Conservation (phyloP, 2,113 vertebrate genomes). For the Mola mola region DNA sequence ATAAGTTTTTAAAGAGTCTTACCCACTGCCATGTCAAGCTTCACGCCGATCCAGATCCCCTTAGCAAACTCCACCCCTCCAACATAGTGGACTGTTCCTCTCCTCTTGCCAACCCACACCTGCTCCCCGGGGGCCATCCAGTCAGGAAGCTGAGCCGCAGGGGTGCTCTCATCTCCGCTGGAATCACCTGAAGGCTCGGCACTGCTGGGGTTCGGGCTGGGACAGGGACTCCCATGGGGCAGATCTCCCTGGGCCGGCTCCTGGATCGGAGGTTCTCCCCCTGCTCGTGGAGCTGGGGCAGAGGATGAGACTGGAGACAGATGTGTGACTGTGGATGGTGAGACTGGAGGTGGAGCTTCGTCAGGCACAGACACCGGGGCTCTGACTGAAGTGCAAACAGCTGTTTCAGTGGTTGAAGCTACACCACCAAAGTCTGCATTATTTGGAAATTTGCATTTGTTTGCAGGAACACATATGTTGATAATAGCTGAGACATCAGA, state of each 20-base stretch:
- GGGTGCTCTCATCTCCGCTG: constrained; percentile 77
- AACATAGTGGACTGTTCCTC: constrained; percentile 82
- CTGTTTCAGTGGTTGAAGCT: constrained; percentile 16
- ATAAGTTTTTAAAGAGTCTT: constrained; percentile 60
- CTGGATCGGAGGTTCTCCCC: constrained; percentile 72
- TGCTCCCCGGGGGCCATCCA: constrained; percentile 84
- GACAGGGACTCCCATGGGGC: constrained; percentile 70
- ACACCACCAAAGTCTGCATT: constrained; percentile 27
- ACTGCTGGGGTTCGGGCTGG: constrained; percentile 64
- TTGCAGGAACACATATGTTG: constrained; percentile 29
- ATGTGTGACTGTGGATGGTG: constrained; percentile 9
- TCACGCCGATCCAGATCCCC: constrained; percentile 87
- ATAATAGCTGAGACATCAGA: constrained; percentile 21
- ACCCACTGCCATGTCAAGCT: constrained; percentile 86
- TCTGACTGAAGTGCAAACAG: constrained; percentile 45
- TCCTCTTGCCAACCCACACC: constrained; percentile 85
- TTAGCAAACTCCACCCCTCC: constrained; percentile 87
- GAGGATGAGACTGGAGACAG: constrained; percentile 18
- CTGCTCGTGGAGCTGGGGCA: constrained; percentile 40
- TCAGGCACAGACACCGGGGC: constrained; percentile 6
- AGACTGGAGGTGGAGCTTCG: constrained; percentile 38
- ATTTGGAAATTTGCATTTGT: constrained; percentile 41
- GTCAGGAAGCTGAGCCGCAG: constrained; percentile 78
- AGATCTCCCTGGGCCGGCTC: constrained; percentile 76
- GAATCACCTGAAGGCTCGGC: constrained; percentile 71